Base-by-base conservation (phyloP, 2,113 vertebrate genomes). In the Sprattus sprattus region DNA sequence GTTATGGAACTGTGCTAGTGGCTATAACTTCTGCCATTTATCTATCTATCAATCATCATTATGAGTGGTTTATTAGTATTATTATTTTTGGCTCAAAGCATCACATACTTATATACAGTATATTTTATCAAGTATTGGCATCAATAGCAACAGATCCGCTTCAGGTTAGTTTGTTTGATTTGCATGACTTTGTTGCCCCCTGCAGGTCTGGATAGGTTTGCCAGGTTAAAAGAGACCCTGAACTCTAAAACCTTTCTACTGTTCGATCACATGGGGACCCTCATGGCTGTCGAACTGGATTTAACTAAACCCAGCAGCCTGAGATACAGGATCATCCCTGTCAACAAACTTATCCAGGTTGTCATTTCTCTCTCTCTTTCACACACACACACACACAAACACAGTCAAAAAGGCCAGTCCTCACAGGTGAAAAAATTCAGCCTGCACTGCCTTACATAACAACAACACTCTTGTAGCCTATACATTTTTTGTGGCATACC, bases 231-330 rank as follows among this genome's bases (percentile, higher is more conserved):
- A 2, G 81, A 83, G 84, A 81, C 32, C 16, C 2, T 83, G 13
- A 7, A 39, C 6, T 2, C 1, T 0, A 54, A 81, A 15, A 75
- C 52, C 78, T n/a, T 39, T 28, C 45, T 85, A 45, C 25, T 84
- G 10, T 85, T 78, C n/a, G 86, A 82, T 82, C 86, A 84, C 83
- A 87, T 87, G 83, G 86, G 81, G 0, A 45, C 45, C 6, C 60
- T 87, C 8, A 85, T 60, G 49, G 81, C 20, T 18, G 20, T 83
- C 15, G 39, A 75, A 11, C 39, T 85, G 81, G 44, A 80, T 49
- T 47, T 49, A 22, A 71, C 28, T 13, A 8, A 25, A 9, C 46
- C 25, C 18, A 45, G 18, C 50, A 44, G 82, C 54, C 11, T 87
- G 20, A 75, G 44, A 25, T 85, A 87, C 81, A 85, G 32, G 39